Conservation (phyloP, 2,888 invertebrate genomes). For the Amiota communis region DNA sequence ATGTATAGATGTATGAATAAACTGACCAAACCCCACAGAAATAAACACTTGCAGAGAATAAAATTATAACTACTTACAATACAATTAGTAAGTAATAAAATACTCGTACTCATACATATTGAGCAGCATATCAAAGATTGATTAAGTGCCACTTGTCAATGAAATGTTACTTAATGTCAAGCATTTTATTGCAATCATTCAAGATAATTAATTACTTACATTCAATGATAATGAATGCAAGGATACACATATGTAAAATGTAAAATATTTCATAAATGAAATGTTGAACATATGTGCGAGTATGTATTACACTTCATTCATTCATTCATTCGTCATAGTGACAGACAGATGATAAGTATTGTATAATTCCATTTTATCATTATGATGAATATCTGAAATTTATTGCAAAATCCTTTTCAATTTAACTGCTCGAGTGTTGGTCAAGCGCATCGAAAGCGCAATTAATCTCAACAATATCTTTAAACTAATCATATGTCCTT, state of each 20-base stretch:
- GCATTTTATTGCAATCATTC: not conserved
- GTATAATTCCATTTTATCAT: not conserved
- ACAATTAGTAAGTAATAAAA: not conserved
- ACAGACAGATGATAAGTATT: not conserved
- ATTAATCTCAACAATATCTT: not conserved
- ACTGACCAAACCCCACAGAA: too few relatives aligned
- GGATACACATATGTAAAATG: not conserved
- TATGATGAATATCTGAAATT: not conserved
- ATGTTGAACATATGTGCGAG: not conserved
- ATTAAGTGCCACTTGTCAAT: not conserved
- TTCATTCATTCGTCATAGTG: not conserved
- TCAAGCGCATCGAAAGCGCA: constrained; percentile 12
- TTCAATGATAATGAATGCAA: too few relatives aligned
- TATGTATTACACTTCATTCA: not conserved
- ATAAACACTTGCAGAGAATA: not conserved
- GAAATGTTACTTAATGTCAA: not conserved
- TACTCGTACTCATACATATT: too few relatives aligned
- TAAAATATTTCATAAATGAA: constrained; percentile 4
- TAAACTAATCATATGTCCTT: not conserved
- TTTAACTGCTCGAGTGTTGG: constrained; percentile 5
- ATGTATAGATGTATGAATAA: too few relatives aligned
- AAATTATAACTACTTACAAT: not conserved
- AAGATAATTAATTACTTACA: constrained; percentile 2
- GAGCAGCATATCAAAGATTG: too few relatives aligned
- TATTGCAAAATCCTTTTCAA: not conserved